These are phyloP conservation scores for Donacobius atricapilla DNA, from an alignment of 2,113 vertebrate species.

Conservation along the genomic window DNA sequence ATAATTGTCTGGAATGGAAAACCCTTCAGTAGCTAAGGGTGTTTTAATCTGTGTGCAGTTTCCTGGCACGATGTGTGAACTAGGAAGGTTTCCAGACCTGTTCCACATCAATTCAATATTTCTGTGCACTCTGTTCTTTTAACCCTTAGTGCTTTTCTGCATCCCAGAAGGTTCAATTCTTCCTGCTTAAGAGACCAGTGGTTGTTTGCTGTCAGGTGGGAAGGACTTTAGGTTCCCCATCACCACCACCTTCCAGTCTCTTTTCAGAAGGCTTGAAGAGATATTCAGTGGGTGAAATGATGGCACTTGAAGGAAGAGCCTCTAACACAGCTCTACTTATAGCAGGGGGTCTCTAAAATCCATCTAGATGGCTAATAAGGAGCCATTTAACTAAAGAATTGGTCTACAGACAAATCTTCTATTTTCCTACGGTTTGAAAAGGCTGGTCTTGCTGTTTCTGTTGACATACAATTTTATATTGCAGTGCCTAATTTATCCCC, in stretches of 20 bases:
- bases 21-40: not conserved
- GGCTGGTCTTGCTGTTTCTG: slow-evolving; percentile 60
- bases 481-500: slow-evolving; percentile 60
- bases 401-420: slow-evolving; percentile 50
- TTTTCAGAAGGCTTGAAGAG: slow-evolving; percentile 1
- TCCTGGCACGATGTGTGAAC: not conserved
- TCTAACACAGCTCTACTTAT: not conserved
- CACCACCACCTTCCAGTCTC: not conserved
- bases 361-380: slow-evolving; percentile 34
- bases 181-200: not conserved
- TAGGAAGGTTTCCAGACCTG: not conserved
- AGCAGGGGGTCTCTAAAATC: slow-evolving; percentile 41
- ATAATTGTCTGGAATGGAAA: slow-evolving; percentile 10
- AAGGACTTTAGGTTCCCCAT: not conserved
- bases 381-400: slow-evolving; percentile 53
- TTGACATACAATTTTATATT: slow-evolving; percentile 67
- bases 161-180: not conserved
- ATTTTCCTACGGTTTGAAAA: slow-evolving; percentile 57
- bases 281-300: not conserved
- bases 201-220: not conserved
- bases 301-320: slow-evolving; percentile 2
- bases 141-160: not conserved
- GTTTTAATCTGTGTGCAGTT: not conserved
- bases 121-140: not conserved
- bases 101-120: not conserved